These are phyloP conservation scores for Propsilocerus akamusi DNA, from an alignment of 1,140 invertebrate species.

Conservation along the genomic window DNA sequence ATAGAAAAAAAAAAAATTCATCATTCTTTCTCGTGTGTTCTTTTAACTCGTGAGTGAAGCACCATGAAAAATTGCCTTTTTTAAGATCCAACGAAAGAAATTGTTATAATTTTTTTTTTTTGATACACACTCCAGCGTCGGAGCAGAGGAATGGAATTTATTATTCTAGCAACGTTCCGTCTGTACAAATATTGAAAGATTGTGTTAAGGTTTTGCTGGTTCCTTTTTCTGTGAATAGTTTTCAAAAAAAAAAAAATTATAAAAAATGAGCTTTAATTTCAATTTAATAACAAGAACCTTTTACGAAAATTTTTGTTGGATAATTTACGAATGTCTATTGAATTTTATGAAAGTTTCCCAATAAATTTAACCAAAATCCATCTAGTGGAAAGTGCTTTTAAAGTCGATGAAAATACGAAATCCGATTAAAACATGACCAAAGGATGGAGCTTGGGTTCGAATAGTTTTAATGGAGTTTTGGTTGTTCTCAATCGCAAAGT, in stretches of 20 bases:
- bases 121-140: neutral
- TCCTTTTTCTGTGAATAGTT: neutral
- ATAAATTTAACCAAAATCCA: neutral
- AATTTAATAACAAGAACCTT: neutral
- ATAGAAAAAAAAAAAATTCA: neutral
- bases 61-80: no score
- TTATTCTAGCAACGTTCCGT: constrained; percentile 7
- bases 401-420: no score
- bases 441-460: no score
- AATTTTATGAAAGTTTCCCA: neutral
- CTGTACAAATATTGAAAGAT: constrained; percentile 7
- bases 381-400: no score
- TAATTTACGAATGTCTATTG: neutral
- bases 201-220: constrained; percentile 4
- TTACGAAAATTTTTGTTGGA: neutral
- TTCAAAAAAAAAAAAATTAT: neutral
- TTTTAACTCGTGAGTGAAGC: no score
- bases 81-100: no score
- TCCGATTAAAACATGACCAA: no score
- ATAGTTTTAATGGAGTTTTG: no score
- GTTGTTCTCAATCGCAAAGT: no score
- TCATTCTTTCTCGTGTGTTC: neutral
- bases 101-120: no score
- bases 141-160: neutral
- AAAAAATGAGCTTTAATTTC: no score